Conservation (phyloP, 2,113 vertebrate species). For the Pyxicephalus adspersus region DNA sequence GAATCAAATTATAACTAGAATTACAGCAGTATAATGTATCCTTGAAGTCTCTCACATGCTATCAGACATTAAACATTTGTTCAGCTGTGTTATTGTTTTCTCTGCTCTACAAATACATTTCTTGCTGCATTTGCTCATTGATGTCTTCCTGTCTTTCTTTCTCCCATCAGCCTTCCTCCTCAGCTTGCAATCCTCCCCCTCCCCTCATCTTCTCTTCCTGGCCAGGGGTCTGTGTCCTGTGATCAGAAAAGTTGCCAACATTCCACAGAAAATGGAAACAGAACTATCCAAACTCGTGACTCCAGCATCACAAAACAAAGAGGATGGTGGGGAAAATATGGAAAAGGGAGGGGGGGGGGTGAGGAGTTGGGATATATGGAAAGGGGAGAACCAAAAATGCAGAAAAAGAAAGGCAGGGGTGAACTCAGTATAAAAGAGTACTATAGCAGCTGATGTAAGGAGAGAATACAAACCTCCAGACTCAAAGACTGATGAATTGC, state of each 20-base stretch:
- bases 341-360: constrained; percentile 2
- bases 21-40: not conserved
- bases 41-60: not conserved
- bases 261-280: constrained; percentile 57
- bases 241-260: constrained; percentile 53
- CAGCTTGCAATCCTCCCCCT: constrained; percentile 26
- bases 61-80: constrained; percentile 1
- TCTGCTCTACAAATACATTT: not conserved
- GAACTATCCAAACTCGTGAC: constrained; percentile 55
- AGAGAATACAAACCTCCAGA: no score
- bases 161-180: constrained; percentile 24
- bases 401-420: not conserved
- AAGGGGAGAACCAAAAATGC: not conserved
- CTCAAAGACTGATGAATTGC: not conserved
- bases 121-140: constrained; percentile 32
- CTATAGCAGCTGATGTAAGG: not conserved
- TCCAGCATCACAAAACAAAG: constrained; percentile 51
- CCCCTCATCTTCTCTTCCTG: constrained; percentile 57
- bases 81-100: constrained; percentile 43
- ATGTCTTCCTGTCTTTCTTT: constrained; percentile 33
- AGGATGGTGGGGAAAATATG: constrained; percentile 44
- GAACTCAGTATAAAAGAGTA: not conserved
- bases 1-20: no score
- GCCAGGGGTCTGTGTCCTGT: constrained; percentile 60
- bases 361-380: not conserved